Base-by-base conservation (phyloP, 2,113 vertebrate species). In the Corynorhinus townsendii region DNA sequence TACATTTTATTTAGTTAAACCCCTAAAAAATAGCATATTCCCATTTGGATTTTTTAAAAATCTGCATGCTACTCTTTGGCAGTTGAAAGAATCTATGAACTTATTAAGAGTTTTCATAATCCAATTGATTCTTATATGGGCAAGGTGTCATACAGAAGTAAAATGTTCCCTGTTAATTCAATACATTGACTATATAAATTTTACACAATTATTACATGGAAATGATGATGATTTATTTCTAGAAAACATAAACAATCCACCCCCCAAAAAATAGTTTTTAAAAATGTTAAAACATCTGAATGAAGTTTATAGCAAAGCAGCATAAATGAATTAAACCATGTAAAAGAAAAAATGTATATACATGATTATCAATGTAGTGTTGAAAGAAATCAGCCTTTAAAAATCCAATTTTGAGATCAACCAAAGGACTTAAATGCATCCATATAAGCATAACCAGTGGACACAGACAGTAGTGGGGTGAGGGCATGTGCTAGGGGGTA, bases 1-100 rank as follows among this genome's bases (percentile, higher is more conserved):
- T 92, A 96, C 81, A 92, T 96, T 95, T 97, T 97, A 98, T 97
- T 97, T 97, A 97, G 92, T 88, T 97, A 97, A 98, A 96, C 66
- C 93, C 83, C 15, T 82, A 54, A 47, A 35, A 88, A 96, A 98
- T 90, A 95, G 56, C 19, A 7, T 94, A 56, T 89, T 97, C 96
- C 97, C 72, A 54, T 52, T 96, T 89, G 90, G 92, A 96, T 62
- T 66, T 66, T 30, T 64, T 35, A 92, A 47, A 91, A 92, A 96
- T 97, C 68, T 96, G 22, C 38, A 90, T 83, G n/a, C 73, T 97
- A 95, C 47, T 84, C 71, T 95, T 93, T 16, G 10, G 16, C 52
- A 90, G 86, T 59, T 96, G 76, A 97, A 97, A 98, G 92, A 94
- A 95, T 81, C 12, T 90, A 40, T 43, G 95, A 96, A 97, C 82